Evolutionary conservation across 2,113 vertebrate species (phyloP).

Genomic region (Sebastes schlegelii): DNA sequence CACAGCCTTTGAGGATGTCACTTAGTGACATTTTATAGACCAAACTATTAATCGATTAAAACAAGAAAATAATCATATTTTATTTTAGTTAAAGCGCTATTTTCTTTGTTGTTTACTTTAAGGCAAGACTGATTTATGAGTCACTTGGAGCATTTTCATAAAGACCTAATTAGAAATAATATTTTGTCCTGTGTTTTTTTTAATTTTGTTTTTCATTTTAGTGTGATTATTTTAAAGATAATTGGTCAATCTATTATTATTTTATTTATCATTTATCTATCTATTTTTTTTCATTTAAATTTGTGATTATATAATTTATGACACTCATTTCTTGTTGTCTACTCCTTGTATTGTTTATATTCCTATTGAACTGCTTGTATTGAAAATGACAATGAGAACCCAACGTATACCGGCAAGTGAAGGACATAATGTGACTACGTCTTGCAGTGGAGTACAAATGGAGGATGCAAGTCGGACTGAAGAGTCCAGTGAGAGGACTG

Average conservation of each 20-base stretch:
- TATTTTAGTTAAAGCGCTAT: no score
- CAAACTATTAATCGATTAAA: background rate
- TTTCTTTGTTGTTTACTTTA: background rate
- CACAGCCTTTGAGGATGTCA: background rate
- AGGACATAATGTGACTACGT: background rate
- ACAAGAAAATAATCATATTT: background rate
- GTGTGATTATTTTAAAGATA: no score
- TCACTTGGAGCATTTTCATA: background rate
- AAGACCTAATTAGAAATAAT: background rate
- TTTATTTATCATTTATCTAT: no score
- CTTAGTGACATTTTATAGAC: background rate
- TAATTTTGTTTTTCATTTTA: background rate
- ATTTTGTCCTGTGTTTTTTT: background rate
- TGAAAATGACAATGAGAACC: no score
- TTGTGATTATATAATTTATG: no score
- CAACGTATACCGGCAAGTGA: background rate
- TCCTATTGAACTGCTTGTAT: no score
- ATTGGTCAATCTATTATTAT: no score
- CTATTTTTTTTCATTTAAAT: no score
- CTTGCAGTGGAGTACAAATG: background rate
- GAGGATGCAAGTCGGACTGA: constrained; percentile 18
- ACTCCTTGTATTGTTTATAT: no score
- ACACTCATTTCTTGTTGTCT: no score
- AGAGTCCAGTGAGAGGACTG: constrained; percentile 47
- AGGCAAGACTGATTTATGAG: background rate